Percentiles rank a stretch among this genome's conserved stretches.
Conservation (phyloP, 2,888 invertebrate genomes). For the Phyllotreta cruciferae region DNA sequence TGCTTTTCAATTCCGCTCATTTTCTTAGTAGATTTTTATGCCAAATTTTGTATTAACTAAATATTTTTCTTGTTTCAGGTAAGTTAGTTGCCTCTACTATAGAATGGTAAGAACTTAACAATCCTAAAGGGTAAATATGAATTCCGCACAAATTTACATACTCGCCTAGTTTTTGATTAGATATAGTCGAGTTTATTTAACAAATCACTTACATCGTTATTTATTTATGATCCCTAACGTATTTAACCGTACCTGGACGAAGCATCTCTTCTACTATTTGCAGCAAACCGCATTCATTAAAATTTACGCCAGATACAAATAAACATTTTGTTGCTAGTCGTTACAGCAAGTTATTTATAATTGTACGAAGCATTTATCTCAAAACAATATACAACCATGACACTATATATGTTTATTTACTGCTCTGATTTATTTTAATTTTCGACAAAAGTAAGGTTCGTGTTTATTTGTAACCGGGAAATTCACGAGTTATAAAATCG, state of each 20-base stretch:
- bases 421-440: slow-evolving; percentile 8
- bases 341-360: slow-evolving; percentile 16
- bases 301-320: slow-evolving; percentile 12
- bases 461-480: too few relatives aligned
- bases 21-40: too few relatives aligned
- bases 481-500: too few relatives aligned
- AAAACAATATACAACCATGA: slow-evolving; percentile 13
- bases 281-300: slow-evolving; percentile 11
- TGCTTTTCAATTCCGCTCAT: too few relatives aligned
- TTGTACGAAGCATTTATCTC: slow-evolving; percentile 13
- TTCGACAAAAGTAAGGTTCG: slow-evolving; percentile 1
- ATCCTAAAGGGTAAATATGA: too few relatives aligned
- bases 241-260: background rate
- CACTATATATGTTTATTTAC: slow-evolving; percentile 12
- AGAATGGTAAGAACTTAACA: too few relatives aligned
- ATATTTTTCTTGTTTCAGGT: too few relatives aligned
- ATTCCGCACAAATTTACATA: too few relatives aligned
- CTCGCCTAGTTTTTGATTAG: too few relatives aligned
- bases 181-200: too few relatives aligned
- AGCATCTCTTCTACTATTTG: slow-evolving; percentile 9
- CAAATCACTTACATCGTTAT: background rate
- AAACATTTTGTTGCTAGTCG: slow-evolving; percentile 15
- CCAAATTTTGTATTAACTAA: too few relatives aligned
- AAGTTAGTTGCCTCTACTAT: too few relatives aligned
- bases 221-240: background rate